Conservation (phyloP, 2,113 vertebrate species). For the Sinocyclocheilus maitianheensis region DNA sequence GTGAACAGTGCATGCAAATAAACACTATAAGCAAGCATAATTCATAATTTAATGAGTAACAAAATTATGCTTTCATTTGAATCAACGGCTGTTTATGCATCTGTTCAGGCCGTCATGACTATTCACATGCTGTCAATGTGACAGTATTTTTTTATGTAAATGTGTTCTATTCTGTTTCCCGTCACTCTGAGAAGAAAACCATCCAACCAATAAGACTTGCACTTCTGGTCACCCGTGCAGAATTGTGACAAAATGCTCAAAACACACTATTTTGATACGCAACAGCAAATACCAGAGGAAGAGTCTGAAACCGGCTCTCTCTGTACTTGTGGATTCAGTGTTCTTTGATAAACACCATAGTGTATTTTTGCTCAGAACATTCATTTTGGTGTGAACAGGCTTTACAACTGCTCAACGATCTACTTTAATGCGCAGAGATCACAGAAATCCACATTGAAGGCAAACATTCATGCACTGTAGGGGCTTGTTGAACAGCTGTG, state of each 20-base stretch:
- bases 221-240: background rate
- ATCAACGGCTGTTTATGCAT: background rate
- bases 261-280: background rate
- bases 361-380: background rate
- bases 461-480: conserved; percentile 26
- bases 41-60: background rate
- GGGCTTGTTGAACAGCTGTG: conserved; percentile 40
- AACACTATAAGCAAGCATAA: background rate
- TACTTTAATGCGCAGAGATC: background rate
- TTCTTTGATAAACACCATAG: background rate
- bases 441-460: background rate
- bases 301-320: background rate
- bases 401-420: background rate
- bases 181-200: background rate
- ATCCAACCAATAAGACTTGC: background rate
- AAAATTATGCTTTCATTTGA: background rate
- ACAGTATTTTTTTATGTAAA: background rate
- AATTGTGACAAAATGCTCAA: background rate
- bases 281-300: background rate
- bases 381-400: background rate
- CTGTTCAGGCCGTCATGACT: background rate
- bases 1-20: background rate
- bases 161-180: background rate
- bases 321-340: background rate
- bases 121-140: background rate